Evolutionary conservation across 2,797 vertebrate species (phyloP).

Genomic region (Masticophis lateralis): DNA sequence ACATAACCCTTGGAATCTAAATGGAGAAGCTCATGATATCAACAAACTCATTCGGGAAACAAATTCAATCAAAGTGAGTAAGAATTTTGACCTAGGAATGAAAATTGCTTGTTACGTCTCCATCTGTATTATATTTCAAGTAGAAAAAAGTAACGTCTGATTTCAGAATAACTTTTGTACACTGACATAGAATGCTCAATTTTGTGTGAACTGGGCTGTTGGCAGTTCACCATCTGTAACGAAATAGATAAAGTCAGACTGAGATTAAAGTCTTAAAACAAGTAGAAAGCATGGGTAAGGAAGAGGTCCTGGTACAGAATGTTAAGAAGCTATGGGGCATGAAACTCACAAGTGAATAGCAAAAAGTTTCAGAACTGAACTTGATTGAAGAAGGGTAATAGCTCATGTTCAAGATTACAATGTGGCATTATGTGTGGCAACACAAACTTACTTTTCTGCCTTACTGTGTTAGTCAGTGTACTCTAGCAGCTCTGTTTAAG

Average conservation of each 20-base stretch:
- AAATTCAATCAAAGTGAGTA: slow-evolving; percentile 86
- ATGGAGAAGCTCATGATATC: slow-evolving; percentile 84
- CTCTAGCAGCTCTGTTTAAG: too few species aligned
- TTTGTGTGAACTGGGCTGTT: background rate
- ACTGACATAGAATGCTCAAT: background rate
- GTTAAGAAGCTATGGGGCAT: too few species aligned
- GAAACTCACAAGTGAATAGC: too few species aligned
- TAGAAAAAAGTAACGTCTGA: background rate
- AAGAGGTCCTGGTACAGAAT: too few species aligned
- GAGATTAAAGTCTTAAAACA: background rate
- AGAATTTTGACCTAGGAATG: background rate
- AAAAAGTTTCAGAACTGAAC: too few species aligned
- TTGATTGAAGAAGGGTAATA: too few species aligned
- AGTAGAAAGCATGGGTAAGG: background rate
- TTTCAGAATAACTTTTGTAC: background rate
- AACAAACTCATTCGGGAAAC: slow-evolving; percentile 88
- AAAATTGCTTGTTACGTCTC: background rate
- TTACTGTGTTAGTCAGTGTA: too few species aligned
- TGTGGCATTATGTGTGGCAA: too few species aligned
- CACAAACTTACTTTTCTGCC: too few species aligned
- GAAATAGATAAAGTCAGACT: background rate
- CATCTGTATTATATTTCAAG: background rate
- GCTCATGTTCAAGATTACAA: too few species aligned
- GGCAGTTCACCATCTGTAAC: background rate
- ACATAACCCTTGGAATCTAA: slow-evolving; percentile 86